Evolutionary conservation across 1,140 invertebrate genomes (phyloP).

Genomic region (Acromyrmex charruanus): DNA sequence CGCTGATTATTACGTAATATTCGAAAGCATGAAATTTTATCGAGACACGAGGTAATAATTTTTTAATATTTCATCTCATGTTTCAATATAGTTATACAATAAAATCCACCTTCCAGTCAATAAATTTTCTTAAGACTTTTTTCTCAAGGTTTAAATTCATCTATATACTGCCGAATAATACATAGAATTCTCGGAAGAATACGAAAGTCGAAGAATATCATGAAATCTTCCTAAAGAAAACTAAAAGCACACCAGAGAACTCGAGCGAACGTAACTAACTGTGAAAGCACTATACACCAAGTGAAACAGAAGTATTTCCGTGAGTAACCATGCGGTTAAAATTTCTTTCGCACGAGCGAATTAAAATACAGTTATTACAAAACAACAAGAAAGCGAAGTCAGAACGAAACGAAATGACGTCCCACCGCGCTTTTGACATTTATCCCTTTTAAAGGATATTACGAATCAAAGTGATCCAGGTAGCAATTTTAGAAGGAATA

Average conservation of each 20-base stretch:
- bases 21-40: background rate
- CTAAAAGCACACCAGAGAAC: constrained; percentile 45
- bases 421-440: constrained; percentile 36
- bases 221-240: constrained; percentile 55
- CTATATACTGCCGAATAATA: background rate
- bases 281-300: constrained; percentile 58
- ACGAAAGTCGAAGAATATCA: constrained; percentile 49
- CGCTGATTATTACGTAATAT: background rate
- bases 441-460: constrained; percentile 2
- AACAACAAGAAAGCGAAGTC: constrained; percentile 18
- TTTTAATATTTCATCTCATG: background rate
- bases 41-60: background rate
- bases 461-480: constrained; percentile 17
- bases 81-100: background rate
- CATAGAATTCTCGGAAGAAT: constrained; percentile 24
- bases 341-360: constrained; percentile 55
- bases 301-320: constrained; percentile 58
- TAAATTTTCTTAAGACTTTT: background rate
- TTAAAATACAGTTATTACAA: constrained; percentile 55
- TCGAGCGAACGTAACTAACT: constrained; percentile 58
- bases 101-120: background rate
- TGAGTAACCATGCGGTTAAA: constrained; percentile 53
- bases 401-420: constrained; percentile 2
- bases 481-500: background rate
- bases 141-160: background rate